Base-by-base conservation (phyloP, 1,140 invertebrate species). In the Sarcophaga bullata region DNA sequence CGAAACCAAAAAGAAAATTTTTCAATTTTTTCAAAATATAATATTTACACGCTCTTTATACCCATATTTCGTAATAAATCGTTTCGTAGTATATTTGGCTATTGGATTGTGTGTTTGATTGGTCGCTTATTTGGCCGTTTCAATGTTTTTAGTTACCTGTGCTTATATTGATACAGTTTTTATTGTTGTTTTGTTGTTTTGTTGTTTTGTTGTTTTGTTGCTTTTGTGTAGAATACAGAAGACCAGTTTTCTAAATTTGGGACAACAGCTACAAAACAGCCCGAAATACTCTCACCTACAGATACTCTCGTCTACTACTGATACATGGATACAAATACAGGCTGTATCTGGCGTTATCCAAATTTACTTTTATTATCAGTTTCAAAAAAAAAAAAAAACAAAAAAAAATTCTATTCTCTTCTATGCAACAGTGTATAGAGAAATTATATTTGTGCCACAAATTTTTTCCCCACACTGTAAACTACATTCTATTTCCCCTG, bases 231-330 rank as follows among this genome's bases (percentile, higher is more conserved):
- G 49, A 25, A 9, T n/a, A 13, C 6, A 62, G 47, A 78, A 78
- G 49, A 78, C 75, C 75, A 78, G 75, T 78, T 78, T 78, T 78
- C 75, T 78, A 78, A 78, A 78, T 78, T 78, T 78, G 75, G 75
- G 75, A 78, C 75, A 78, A 68, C 73, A 73, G 25, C 25, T 37
- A 37, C 25, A 1, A 37, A 37, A 37, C 25, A n/a, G 25, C 25
- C 25, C 25, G 4, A 37, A 37, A 37, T 37, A 37, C 25, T 37
- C 25, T 37, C 25, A 37, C 4, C 25, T 37, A 37, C 25, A 37
- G 25, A 37, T 37, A 37, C 25, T 37, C 25, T 37, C 25, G 25
- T 37, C n/a, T n/a, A n/a, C n/a, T 25, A 73, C 75, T 50, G 48
- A 50, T 68, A 68, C 75, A 78, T 46, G 75, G 48, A 48, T 15